Evolutionary conservation across 2,888 invertebrate genomes (phyloP), one percentile per base, ranked within the genome.

Genomic region (Papilio gigon): DNA sequence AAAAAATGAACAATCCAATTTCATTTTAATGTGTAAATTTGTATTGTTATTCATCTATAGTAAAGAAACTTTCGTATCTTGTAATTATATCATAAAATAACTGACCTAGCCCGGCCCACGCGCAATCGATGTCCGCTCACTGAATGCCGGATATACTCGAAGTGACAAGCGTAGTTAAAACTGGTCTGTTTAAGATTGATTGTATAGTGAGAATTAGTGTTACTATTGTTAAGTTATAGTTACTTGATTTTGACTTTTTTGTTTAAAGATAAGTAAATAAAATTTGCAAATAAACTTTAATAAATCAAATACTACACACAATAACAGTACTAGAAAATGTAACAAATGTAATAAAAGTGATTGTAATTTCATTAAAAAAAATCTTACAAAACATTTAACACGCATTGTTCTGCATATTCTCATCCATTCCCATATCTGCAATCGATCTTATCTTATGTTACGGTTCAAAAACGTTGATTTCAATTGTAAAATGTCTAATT

Each of bases 61-160:
- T 35, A 50, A 60, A 47, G 37, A 50, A 44, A 35, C 47, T 66
- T 66, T 60, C 27, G 59, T 22, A 25, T 66, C 33, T 20, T 42
- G 25, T 37, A 66, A 66, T 66, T 59, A 25, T n/a, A 47, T 22
- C 59, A 59, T 17, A 14, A 22, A 37, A 66, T 60, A 60, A 66
- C 60, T 66, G 66, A 66, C 66, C 66, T 66, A 66, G 4, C 59
- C 47, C n/a, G 58, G 37, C 66, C 66, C 60, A 66, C 66, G 53
- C 66, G 20, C 30, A 9, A 11, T 22, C n/a, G 42, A 47, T 33
- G 42, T n/a, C 20, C 25, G 22, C 25, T 47, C 22, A 22, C 40
- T 20, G 5, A 17, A 30, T 12, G 22, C 50, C 12, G 4, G 25
- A 40, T 20, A 11, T n/a, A n/a, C 33, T 59, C 17, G 58, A 65